Percentiles rank a stretch among this genome's conserved stretches.
These are phyloP conservation scores for Leptogaster cylindrica DNA, from an alignment of 2,888 invertebrate species.

Conservation along the genomic window DNA sequence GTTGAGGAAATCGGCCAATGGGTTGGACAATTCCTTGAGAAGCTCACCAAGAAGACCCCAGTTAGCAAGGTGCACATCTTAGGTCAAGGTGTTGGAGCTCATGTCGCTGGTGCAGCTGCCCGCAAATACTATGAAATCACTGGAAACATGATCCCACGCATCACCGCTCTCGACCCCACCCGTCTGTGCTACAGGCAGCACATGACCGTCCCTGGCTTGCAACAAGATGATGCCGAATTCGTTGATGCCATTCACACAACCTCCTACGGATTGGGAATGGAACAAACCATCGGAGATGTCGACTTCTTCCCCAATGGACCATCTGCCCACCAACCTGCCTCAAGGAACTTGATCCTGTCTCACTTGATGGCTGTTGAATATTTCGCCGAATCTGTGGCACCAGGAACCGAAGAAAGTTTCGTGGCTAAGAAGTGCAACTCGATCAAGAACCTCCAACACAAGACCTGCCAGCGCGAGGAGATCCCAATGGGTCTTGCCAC, in stretches of 20 bases:
- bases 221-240: slow-evolving; percentile 59
- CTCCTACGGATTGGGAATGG: slow-evolving; percentile 52
- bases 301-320: slow-evolving; percentile 59
- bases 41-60: slow-evolving; percentile 45
- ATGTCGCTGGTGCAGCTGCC: slow-evolving; percentile 58
- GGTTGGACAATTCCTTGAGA: slow-evolving; percentile 20
- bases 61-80: slow-evolving; percentile 57
- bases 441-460: slow-evolving; percentile 53
- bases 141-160: slow-evolving; percentile 56
- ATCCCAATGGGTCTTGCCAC: slow-evolving; percentile 57
- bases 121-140: slow-evolving; percentile 55
- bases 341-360: slow-evolving; percentile 56
- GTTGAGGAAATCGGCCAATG: slow-evolving; percentile 24
- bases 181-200: slow-evolving; percentile 52
- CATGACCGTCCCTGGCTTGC: slow-evolving; percentile 52
- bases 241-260: slow-evolving; percentile 56
- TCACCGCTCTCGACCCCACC: slow-evolving; percentile 59
- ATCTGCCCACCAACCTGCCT: slow-evolving; percentile 51
- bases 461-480: slow-evolving; percentile 51
- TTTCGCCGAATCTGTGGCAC: slow-evolving; percentile 59
- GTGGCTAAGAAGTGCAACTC: slow-evolving; percentile 55
- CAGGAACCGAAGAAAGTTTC: slow-evolving; percentile 58
- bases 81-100: slow-evolving; percentile 56
- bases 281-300: slow-evolving; percentile 54
- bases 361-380: slow-evolving; percentile 56